These are phyloP conservation scores for Cataglyphis rosenhaueri DNA, from an alignment of 2,888 invertebrate species.

Conservation along the genomic window DNA sequence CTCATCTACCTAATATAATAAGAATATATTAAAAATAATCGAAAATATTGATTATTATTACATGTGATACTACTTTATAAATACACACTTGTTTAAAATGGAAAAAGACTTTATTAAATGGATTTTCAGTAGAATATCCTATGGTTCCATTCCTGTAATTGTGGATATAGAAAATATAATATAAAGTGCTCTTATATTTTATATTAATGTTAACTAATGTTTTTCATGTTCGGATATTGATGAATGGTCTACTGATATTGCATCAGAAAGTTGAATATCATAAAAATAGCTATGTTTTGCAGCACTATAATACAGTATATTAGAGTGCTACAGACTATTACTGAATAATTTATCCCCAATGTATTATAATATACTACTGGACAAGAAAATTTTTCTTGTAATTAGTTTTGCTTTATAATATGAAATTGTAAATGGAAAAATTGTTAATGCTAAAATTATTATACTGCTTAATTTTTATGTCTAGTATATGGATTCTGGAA, in stretches of 20 bases:
- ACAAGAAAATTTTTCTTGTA: too few relatives aligned
- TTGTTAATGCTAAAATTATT: too few relatives aligned
- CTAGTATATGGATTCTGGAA: too few relatives aligned
- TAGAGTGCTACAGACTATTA: too few relatives aligned
- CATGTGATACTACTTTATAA: not conserved
- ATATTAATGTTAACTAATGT: slow-evolving; percentile 1
- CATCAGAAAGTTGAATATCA: not conserved
- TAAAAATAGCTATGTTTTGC: not conserved
- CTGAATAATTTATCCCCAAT: too few relatives aligned
- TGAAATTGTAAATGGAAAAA: too few relatives aligned
- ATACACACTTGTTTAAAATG: slow-evolving; percentile 8
- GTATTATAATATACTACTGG: too few relatives aligned
- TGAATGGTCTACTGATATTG: not conserved
- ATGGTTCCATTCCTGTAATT: not conserved
- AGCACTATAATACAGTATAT: not conserved
- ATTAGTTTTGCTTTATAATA: too few relatives aligned
- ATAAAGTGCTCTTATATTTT: slow-evolving; percentile 27
- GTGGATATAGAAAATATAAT: slow-evolving; percentile 12
- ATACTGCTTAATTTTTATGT: too few relatives aligned
- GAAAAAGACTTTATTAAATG: not conserved
- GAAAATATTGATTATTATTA: not conserved
- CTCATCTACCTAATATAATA: not conserved
- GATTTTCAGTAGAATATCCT: not conserved
- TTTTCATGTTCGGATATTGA: slow-evolving; percentile 13
- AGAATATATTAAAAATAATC: not conserved